Evolutionary conservation across 2,113 vertebrate species (phyloP), one percentile per base, ranked within the genome.

Genomic region (Oncorhynchus gorbuscha): DNA sequence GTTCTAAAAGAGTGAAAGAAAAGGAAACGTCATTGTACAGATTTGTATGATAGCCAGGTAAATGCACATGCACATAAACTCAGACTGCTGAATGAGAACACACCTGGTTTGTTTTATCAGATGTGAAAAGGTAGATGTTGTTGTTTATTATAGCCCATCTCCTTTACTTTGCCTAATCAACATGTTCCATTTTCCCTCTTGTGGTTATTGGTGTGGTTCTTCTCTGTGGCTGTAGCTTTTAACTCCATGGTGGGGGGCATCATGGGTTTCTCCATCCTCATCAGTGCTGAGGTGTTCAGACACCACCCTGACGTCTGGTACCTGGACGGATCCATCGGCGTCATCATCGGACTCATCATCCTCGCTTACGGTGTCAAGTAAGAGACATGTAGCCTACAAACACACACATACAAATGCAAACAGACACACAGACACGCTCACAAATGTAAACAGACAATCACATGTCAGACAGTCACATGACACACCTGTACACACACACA

Each of bases 241-340:
- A 99, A 99, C 92, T 99, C 98, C 77, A 88, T 99, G 71, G 96
- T 99, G 59, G 98, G 98, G 2, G 95, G 95, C 0, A 85, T 98
- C 79, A 97, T 99, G 97, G 97, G 97, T 71, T 99, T 99, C 92
- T 98, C 97, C 76, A 99, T 99, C 81, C 95, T 99, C 6, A 93
- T 99, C 73, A 99, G 97, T 0, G 97, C 97, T 0, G 97, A 99
- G 79, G 97, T 99, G 69, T 99, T 95, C 87, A 95, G 95, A 86
- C 94, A 99, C 71, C 89, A 99, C 32, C 78, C 95, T 3, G 86
- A 91, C 0, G 94, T 99, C 83, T 99, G 98, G 98, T 99, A 91
- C 86, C 93, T 99, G 87, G 98, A 99, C 20, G 98, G 96, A 80
- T 94, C 95, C 87, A 94, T 94, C 8, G 98, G 98, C 1, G 93